Evolutionary conservation across 2,113 vertebrate species (phyloP).

Genomic region (Chascanopsetta lugubris): DNA sequence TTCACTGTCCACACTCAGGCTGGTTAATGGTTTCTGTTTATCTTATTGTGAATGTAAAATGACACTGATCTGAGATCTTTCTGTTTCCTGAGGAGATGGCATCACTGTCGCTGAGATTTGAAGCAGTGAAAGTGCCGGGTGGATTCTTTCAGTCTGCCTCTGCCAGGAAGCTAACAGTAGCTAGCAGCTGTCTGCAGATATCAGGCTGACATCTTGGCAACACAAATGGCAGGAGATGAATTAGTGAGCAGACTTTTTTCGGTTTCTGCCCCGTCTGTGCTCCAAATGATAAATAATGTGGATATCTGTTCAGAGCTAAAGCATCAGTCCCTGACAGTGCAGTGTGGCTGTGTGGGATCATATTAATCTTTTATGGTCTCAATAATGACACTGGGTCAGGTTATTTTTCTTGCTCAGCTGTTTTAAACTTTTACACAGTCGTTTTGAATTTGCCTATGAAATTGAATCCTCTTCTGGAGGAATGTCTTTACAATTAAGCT

Average conservation of each 20-base stretch:
- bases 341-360: background rate
- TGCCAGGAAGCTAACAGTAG: background rate
- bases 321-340: background rate
- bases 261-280: background rate
- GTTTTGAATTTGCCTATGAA: no score
- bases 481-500: background rate
- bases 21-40: background rate
- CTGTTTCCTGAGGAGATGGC: background rate
- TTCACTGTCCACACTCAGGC: no score
- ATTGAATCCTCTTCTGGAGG: no score
- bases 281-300: background rate
- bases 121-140: background rate
- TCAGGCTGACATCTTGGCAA: background rate
- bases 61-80: background rate
- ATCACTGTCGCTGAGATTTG: background rate
- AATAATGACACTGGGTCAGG: background rate
- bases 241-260: background rate
- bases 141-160: background rate
- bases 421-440: no score
- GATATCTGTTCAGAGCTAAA: background rate
- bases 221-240: background rate
- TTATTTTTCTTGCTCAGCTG: no score
- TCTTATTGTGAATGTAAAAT: background rate
- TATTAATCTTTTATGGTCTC: background rate
- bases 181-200: background rate